Base-by-base conservation (phyloP, 2,888 invertebrate genomes). In the Himalopsyche anomala region DNA sequence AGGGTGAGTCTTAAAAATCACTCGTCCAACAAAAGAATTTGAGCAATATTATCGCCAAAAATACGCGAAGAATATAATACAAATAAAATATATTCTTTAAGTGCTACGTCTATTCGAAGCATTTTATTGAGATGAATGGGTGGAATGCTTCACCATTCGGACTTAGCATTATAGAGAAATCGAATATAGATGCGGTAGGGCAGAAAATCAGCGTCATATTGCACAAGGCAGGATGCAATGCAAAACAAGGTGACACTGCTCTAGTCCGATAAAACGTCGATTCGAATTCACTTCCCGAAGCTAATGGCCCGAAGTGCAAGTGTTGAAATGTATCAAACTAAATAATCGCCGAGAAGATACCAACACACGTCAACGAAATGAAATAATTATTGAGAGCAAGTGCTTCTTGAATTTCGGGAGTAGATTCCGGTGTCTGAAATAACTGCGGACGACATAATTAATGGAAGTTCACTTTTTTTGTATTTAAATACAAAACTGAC, bases 151-250 rank as follows among this genome's bases (percentile, higher is more conserved):
- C 62, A 5, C 19, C 62, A 19, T 62, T 19, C 3, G 19, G 62
- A 62, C 62, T n/a, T 6, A 28, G 19, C 62, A 62, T 19, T 19
- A 19, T 15, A 51, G 51, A 51, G 28, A 19, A 0, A 62, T 8
- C 19, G 2, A 28, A 62, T 19, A 19, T 62, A 62, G 62, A 62
- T 62, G 62, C 19, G 28, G 62, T 28, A 19, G 9, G 19, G 9
- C n/a, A 56, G 56, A n/a, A 56, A n/a, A 56, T 19, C 19, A 19
- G 62, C 62, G 62, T 62, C 62, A 62, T 19, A 62, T 62, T 62
- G 62, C 62, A 62, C 62, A 62, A 62, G 28, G n/a, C 62, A 62
- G 62, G 62, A 62, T 62, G 62, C 19, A 62, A 62, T n/a, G 62
- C 28, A 62, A 62, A 19, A 28, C 62, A 62, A 62, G 62, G 62